phyloP scores from a whole-genome alignment of 2,888 invertebrate genomes.

The Lepetodrilus schrolli region DNA sequence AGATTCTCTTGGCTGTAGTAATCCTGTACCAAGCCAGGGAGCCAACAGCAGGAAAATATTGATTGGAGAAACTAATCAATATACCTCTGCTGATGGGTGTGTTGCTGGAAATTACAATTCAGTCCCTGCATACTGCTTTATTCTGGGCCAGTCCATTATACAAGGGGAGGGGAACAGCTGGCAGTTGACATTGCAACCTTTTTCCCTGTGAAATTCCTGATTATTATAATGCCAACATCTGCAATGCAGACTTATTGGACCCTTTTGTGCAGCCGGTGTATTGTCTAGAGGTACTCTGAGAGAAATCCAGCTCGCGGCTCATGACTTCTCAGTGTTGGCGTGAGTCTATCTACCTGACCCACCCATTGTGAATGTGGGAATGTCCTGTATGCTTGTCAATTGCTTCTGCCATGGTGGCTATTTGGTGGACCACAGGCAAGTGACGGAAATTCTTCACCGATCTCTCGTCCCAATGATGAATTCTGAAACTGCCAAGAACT shows the following conservation, averaged over 20 bases:
- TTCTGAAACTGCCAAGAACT: conserved; percentile 66
- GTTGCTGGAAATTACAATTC: conserved; percentile 15
- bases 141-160: conserved; percentile 12
- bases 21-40: neutral
- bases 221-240: conserved; percentile 23
- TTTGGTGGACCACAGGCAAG: conserved; percentile 45
- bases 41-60: neutral
- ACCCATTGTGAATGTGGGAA: conserved; percentile 32
- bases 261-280: neutral
- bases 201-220: neutral
- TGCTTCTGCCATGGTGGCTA: conserved; percentile 57
- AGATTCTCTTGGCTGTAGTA: too few relatives aligned
- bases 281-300: neutral
- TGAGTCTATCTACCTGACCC: conserved; percentile 16
- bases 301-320: neutral
- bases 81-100: neutral
- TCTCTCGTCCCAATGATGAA: conserved; percentile 55
- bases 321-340: neutral
- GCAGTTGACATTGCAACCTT: neutral
- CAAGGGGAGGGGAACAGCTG: neutral
- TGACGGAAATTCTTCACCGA: conserved; percentile 39
- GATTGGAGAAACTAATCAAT: neutral
- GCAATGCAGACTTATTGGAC: conserved; percentile 3
- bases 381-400: conserved; percentile 50
- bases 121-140: conserved; percentile 12